A percentile compares a stretch with the other conserved stretches of the same genome.
phyloP scores from a whole-genome alignment of 2,797 vertebrate species.

The Anableps anableps region DNA sequence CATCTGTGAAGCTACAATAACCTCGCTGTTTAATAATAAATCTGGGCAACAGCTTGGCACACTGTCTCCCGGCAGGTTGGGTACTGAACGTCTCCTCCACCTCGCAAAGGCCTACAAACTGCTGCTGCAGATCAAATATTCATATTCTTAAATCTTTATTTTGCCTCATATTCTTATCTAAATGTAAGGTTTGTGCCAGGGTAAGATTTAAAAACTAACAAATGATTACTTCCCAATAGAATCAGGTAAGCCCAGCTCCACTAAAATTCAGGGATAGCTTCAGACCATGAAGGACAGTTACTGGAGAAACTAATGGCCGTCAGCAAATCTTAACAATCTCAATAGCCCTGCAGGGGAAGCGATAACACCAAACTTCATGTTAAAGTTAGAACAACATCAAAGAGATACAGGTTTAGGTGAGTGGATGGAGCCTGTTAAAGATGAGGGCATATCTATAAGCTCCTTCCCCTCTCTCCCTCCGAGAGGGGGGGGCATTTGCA shows the following conservation, averaged over 20 bases:
- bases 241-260: background rate
- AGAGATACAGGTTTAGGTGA: conserved; percentile 31
- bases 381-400: conserved; percentile 28
- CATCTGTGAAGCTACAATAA: conserved; percentile 57
- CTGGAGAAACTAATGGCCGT: conserved; percentile 28
- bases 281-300: conserved; percentile 21
- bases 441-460: conserved; percentile 17
- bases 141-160: background rate
- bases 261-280: conserved; percentile 6
- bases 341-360: conserved; percentile 13
- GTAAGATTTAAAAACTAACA: conserved; percentile 7
- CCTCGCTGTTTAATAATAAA: conserved; percentile 64
- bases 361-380: conserved; percentile 22
- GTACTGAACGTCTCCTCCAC: background rate
- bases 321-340: conserved; percentile 25
- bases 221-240: conserved; percentile 10
- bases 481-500: conserved; percentile 12
- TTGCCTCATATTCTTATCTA: background rate
- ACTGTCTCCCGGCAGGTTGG: conserved; percentile 9
- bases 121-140: background rate
- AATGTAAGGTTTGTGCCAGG: background rate
- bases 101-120: background rate
- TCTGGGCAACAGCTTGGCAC: conserved; percentile 31
- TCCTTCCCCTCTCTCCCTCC: conserved; percentile 37
- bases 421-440: conserved; percentile 16